Base-by-base conservation (phyloP, 2,113 vertebrate species). In the Embiotoca jacksoni region DNA sequence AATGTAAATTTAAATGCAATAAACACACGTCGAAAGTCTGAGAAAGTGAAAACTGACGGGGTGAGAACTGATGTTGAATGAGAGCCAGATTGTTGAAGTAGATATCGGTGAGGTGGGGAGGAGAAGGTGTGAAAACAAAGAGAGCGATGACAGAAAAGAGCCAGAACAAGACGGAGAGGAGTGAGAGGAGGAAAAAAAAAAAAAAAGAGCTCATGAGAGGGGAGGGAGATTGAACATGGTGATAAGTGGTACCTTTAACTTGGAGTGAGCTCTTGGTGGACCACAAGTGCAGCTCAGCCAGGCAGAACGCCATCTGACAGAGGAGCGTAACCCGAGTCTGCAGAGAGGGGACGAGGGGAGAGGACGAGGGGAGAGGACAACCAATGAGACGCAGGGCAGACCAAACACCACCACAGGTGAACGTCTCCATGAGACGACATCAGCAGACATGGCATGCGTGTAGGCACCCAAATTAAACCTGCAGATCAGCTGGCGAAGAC, bases 231-330 rank as follows among this genome's bases (percentile, higher is more conserved):
- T 58, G 85, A 81, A 85, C 85, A 75, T 7, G 88, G 37, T 49
- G 88, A 90, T 90, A 91, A 90, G 82, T 52, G 66, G 75, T 97
- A 98, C 98, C 97, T 91, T 90, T 94, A 91, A 98, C 94, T 87
- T 69, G 93, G 87, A 98, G 95, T 78, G 94, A 95, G 92, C 93
- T 96, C 95, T 95, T 98, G 92, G 97, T 95, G 91, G 97, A 97
- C 98, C 97, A 99, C 87, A 99, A 94, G 89, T 97, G 96, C 78
- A 99, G 93, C 91, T 99, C 97, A 86, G 96, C 95, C 93, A 99
- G 92, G 94, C 93, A 98, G 95, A 98, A 98, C 92, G 97, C 96
- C 98, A 99, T 99, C 93, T 94, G 95, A 95, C 70, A 58, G 91
- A 86, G 85, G 83, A 80, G 75, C 52, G 82, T 92, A 93, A 91